Base-by-base conservation (phyloP, 1,140 invertebrate genomes). In the Augochlora pura region DNA sequence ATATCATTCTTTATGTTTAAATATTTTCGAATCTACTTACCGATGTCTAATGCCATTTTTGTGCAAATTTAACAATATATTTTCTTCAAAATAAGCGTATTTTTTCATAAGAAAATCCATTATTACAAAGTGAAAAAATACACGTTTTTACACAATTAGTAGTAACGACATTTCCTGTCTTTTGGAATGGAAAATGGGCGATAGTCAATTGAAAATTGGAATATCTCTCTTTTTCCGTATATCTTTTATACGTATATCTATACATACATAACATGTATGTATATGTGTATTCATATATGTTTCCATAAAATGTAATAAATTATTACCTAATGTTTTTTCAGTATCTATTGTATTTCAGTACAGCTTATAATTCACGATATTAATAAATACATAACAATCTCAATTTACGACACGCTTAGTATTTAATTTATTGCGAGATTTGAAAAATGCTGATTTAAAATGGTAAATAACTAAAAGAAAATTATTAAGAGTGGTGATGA, bases 31-130 rank as follows among this genome's bases (percentile, higher is more conserved):
- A 16, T 46, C 42, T 52, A 81, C 84, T 10, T 85, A 88, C 87
- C 87, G 84, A 67, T 85, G 82, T 63, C 73, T 27, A 76, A 89
- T 82, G 18, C 81, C 86, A 66, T 85, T 89, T 38, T 49, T 69
- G 57, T 82, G 70, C 59, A 89, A 54, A 39, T 70, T 88, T 39
- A 70, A 66, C 57, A 88, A 65, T 81, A 89, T 84, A 18, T 65
- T 87, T 25, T 73, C 14, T 38, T 88, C 86, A 10, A 86, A 76
- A 65, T 46, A 49, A 8, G 38, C 32, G 54, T 90, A 88, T 21
- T 52, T 79, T n/a, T 23, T 27, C 16, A 77, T 70, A 16, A 85
- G 32, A 39, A 63, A 27, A 25, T 87, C 79, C 85, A 88, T 90
- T 80, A 54, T 75, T 74, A 59, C 70, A 42, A 6, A 38, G 2